Conservation (phyloP, 2,797 vertebrate genomes). For the Sus cebifrons region DNA sequence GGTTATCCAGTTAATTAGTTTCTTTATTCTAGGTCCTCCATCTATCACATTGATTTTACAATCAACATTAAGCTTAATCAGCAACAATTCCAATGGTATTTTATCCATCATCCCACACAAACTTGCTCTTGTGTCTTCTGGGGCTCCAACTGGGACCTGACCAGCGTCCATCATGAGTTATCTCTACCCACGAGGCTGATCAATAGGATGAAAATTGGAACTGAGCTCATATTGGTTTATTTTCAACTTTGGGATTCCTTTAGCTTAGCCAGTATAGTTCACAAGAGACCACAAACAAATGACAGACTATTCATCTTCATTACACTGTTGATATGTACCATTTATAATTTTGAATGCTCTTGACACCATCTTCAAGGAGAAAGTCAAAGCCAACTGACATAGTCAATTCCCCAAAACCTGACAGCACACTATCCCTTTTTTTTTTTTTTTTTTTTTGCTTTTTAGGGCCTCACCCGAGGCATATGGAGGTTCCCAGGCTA, state of each 20-base stretch:
- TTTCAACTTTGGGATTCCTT: background rate
- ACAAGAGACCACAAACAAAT: background rate
- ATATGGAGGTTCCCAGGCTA: too few relatives aligned
- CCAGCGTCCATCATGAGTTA: background rate
- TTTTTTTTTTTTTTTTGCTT: too few relatives aligned
- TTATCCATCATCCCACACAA: background rate
- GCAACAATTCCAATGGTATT: background rate
- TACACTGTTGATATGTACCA: background rate
- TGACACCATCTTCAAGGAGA: conserved; percentile 6
- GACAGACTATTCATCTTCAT: background rate
- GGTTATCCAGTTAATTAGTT: background rate
- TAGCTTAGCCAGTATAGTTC: background rate
- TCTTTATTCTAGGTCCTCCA: conserved; percentile 2
- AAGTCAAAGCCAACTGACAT: conserved; percentile 32
- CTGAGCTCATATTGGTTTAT: background rate
- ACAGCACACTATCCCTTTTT: background rate
- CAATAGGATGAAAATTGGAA: background rate
- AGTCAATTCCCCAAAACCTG: background rate
- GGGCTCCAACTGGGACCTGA: too few relatives aligned
- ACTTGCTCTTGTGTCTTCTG: background rate
- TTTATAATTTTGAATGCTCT: conserved; percentile 17
- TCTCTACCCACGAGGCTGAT: background rate
- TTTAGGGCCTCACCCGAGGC: too few relatives aligned
- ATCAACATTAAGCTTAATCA: background rate
- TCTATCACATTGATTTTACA: conserved; percentile 21